phyloP scores from a whole-genome alignment of 2,113 vertebrate genomes.

The Hyperoodon ampullatus region DNA sequence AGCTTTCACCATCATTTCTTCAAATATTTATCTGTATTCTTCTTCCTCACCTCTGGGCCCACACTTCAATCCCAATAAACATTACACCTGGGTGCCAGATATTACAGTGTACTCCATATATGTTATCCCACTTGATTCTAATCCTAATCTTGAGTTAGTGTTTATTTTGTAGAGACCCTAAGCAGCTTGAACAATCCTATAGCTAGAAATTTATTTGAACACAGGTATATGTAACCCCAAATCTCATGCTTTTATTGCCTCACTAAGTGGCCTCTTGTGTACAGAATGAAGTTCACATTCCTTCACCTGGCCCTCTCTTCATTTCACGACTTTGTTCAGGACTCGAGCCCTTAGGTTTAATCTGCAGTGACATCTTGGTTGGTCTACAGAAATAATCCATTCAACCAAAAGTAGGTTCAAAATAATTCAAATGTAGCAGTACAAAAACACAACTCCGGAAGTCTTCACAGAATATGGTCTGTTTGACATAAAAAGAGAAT shows the following conservation, averaged over 20 bases:
- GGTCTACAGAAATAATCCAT: neutral
- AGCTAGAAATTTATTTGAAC: neutral
- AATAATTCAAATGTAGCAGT: neutral
- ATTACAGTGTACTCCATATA: neutral
- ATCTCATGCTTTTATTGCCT: neutral
- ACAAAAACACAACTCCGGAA: neutral
- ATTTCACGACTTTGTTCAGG: neutral
- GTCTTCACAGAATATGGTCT: neutral
- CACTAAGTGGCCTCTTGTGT: neutral
- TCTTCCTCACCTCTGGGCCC: neutral
- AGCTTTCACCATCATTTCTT: constrained; percentile 11
- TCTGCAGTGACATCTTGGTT: neutral
- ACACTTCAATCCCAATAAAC: neutral
- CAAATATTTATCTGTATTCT: neutral
- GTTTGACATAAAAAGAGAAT: neutral
- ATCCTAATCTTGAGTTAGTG: neutral
- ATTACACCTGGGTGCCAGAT: neutral
- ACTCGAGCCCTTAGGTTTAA: neutral
- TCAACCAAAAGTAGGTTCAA: neutral
- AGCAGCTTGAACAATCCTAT: neutral
- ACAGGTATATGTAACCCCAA: neutral
- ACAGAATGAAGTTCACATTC: neutral
- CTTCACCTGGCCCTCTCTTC: neutral
- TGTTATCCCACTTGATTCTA: neutral
- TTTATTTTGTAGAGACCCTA: neutral